These are phyloP conservation scores for Lordiphosa collinella DNA, from an alignment of 1,140 invertebrate genomes.

Conservation along the genomic window DNA sequence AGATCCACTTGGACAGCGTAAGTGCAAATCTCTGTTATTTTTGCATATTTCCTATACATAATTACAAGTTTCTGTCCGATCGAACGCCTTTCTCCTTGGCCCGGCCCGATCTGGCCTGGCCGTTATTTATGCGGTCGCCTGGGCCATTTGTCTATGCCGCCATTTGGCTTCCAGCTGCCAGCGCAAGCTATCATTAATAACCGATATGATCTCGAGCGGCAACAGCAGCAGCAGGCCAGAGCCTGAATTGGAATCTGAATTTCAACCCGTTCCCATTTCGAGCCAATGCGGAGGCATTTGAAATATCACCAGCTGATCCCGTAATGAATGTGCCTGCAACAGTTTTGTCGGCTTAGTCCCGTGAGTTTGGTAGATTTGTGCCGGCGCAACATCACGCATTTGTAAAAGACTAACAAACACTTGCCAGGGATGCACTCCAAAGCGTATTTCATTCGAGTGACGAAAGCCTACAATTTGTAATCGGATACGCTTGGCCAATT, in stretches of 20 bases:
- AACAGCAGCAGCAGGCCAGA: slow-evolving; percentile 15
- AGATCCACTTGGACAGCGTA: slow-evolving; percentile 83
- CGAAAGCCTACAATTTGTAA: too few species aligned
- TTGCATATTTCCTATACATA: slow-evolving; percentile 64
- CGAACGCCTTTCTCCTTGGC: slow-evolving; percentile 58
- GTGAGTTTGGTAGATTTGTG: slow-evolving; percentile 12
- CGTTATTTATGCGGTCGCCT: slow-evolving; percentile 66
- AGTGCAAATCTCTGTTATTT: slow-evolving; percentile 63
- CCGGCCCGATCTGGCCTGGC: slow-evolving; percentile 1
- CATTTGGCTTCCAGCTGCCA: slow-evolving; percentile 76
- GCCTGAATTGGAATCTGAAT: slow-evolving; percentile 36
- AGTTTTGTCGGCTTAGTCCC: slow-evolving; percentile 40
- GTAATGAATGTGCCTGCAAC: slow-evolving; percentile 55
- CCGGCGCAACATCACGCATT: too few species aligned
- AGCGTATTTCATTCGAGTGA: too few species aligned
- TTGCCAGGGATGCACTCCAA: background rate
- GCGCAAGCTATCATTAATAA: slow-evolving; percentile 74
- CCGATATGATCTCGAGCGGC: slow-evolving; percentile 70
- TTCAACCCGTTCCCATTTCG: slow-evolving; percentile 43
- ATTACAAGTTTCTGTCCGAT: slow-evolving; percentile 48
- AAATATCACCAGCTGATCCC: slow-evolving; percentile 70
- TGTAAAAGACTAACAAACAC: background rate
- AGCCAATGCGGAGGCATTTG: slow-evolving; percentile 41
- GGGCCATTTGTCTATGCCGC: slow-evolving; percentile 74
- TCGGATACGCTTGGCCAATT: too few species aligned